A percentile compares a stretch with the other conserved stretches of the same genome.
Conservation (phyloP, 1,140 invertebrate species). For the Pseudachorutes palmiensis region DNA sequence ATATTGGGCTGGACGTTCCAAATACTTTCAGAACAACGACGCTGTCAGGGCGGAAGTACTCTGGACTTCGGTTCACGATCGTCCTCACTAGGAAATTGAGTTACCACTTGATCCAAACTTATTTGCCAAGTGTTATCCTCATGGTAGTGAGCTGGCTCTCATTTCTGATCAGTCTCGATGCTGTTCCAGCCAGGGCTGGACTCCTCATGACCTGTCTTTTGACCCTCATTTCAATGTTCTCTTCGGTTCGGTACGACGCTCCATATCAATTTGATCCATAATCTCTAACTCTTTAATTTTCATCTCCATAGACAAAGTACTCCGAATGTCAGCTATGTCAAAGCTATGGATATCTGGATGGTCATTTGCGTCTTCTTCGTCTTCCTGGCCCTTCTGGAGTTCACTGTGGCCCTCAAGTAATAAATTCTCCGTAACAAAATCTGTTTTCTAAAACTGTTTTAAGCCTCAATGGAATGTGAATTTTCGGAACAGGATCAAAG, state of each 20-base stretch:
- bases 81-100: conserved; percentile 26
- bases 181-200: conserved; percentile 53
- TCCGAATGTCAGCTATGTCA: conserved; percentile 44
- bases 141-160: conserved; percentile 38
- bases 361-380: conserved; percentile 47
- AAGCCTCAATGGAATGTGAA: background rate
- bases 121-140: conserved; percentile 37
- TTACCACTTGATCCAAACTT: conserved; percentile 37
- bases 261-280: no score
- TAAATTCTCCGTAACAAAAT: background rate
- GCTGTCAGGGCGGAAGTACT: conserved; percentile 7
- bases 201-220: conserved; percentile 54
- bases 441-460: background rate
- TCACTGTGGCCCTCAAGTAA: conserved; percentile 43
- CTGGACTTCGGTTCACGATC: conserved; percentile 25
- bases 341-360: conserved; percentile 52
- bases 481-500: background rate
- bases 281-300: no score
- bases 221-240: conserved; percentile 56
- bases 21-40: background rate
- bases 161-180: conserved; percentile 44
- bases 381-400: conserved; percentile 45
- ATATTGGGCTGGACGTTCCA: background rate
- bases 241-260: conserved; percentile 54
- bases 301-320: no score